Evolutionary conservation across 2,797 vertebrate species (phyloP).

Genomic region (Lates japonicus): DNA sequence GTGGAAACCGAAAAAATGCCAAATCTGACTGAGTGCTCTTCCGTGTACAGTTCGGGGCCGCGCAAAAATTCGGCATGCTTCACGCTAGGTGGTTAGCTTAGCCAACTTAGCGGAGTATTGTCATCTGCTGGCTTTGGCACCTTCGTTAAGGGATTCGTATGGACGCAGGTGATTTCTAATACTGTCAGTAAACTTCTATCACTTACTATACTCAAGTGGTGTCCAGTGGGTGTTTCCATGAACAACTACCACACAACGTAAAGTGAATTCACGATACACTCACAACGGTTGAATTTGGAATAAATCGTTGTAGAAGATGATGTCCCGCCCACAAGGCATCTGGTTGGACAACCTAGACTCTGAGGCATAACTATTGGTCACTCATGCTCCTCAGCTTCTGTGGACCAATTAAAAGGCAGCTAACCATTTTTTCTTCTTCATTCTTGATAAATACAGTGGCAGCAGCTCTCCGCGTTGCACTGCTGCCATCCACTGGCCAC

Average conservation of each 20-base stretch:
- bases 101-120: slow-evolving; percentile 28
- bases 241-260: not conserved
- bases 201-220: not conserved
- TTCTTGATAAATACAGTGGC: fast-evolving
- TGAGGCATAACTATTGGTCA: slow-evolving; percentile 26
- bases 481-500: slow-evolving; percentile 33
- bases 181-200: not conserved
- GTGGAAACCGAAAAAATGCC: slow-evolving; percentile 90
- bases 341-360: slow-evolving; percentile 34
- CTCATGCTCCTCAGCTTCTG: fast-evolving
- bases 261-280: slow-evolving; percentile 5
- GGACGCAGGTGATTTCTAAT: too few relatives aligned
- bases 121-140: slow-evolving; percentile 7
- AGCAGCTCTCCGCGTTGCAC: not conserved
- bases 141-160: not conserved
- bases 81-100: slow-evolving; percentile 64
- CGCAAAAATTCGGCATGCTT: slow-evolving; percentile 93
- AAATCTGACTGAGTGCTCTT: slow-evolving; percentile 91
- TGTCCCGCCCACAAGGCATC: slow-evolving; percentile 14
- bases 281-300: slow-evolving; percentile 37
- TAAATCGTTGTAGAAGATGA: not conserved
- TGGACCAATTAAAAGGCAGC: slow-evolving; percentile 11
- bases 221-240: not conserved
- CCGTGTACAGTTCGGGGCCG: slow-evolving; percentile 91
- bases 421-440: slow-evolving; percentile 30